Conservation (phyloP, 37 sponge, comb jelly and placozoan genomes). For the Haliclona indistincta region DNA sequence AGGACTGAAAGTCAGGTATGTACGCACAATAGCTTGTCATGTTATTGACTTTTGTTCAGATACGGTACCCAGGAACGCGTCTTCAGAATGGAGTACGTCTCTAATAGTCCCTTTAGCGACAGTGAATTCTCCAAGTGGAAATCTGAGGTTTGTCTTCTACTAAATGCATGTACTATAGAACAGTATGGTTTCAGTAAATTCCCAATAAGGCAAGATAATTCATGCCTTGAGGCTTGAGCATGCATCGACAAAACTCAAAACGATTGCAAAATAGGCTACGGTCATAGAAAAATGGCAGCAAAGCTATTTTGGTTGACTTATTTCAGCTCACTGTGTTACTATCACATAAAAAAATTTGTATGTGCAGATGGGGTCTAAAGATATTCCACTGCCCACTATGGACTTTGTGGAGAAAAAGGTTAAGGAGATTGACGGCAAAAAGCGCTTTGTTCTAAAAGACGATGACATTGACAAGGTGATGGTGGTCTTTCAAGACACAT, state of each 20-base stretch:
- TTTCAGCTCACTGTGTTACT: too few relatives aligned
- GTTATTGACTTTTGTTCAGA: constrained; percentile 15
- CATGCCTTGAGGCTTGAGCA: too few relatives aligned
- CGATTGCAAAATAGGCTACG: too few relatives aligned
- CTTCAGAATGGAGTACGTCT: constrained; percentile 97
- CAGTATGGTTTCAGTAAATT: too few relatives aligned
- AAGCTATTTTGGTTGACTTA: too few relatives aligned
- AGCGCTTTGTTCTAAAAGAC: constrained; percentile 73
- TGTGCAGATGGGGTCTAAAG: constrained; percentile 58
- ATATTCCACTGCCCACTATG: constrained; percentile 68
- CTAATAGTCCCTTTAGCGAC: constrained; percentile 89
- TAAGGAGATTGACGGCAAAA: constrained; percentile 69
- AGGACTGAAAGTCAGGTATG: constrained; percentile 77
- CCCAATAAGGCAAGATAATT: too few relatives aligned
- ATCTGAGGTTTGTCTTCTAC: too few relatives aligned
- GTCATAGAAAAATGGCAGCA: too few relatives aligned
- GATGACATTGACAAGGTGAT: constrained; percentile 84
- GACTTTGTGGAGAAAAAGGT: constrained; percentile 67
- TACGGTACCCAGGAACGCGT: constrained; percentile 84
- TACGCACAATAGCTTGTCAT: neutral
- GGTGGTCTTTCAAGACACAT: too few relatives aligned
- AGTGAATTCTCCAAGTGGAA: constrained; percentile 93
- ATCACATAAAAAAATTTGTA: too few relatives aligned
- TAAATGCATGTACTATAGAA: too few relatives aligned
- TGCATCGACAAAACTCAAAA: too few relatives aligned